These are phyloP conservation scores for Melanerpes formicivorus DNA, from an alignment of 2,113 vertebrate species.

Conservation along the genomic window DNA sequence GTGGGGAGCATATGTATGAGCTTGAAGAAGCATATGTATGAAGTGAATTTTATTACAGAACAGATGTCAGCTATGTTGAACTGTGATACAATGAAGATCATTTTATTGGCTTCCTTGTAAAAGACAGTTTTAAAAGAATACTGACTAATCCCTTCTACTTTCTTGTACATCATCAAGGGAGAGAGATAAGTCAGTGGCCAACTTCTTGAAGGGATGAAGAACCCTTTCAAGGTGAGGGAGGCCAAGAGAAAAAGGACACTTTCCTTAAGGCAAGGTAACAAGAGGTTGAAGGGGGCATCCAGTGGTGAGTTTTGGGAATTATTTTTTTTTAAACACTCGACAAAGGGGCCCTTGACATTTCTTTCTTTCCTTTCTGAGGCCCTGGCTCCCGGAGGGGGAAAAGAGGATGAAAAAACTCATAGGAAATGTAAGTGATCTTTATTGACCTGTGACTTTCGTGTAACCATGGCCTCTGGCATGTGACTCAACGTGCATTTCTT, in stretches of 20 bases:
- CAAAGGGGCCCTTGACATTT: constrained; percentile 67
- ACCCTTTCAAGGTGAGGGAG: constrained; percentile 45
- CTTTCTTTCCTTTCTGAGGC: constrained; percentile 59
- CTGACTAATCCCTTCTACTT: constrained; percentile 59
- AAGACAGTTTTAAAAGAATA: constrained; percentile 54
- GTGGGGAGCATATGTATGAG: constrained; percentile 54
- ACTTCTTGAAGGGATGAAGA: constrained; percentile 66
- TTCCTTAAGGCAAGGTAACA: constrained; percentile 74
- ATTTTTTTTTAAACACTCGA: constrained; percentile 56
- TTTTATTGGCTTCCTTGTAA: constrained; percentile 63
- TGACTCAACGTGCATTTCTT: constrained; percentile 68
- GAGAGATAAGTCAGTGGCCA: constrained; percentile 62
- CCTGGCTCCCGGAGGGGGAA: constrained; percentile 23
- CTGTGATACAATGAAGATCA: constrained; percentile 61
- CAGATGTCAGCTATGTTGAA: constrained; percentile 70
- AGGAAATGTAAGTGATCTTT: constrained; percentile 77
- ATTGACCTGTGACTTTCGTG: constrained; percentile 76
- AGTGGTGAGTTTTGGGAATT: background rate
- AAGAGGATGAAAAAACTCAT: constrained; percentile 68
- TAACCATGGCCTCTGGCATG: constrained; percentile 70
- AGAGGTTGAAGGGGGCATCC: constrained; percentile 49
- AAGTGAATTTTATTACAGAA: constrained; percentile 69
- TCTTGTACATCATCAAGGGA: constrained; percentile 55
- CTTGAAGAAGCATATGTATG: constrained; percentile 60
- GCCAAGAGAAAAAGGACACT: constrained; percentile 59